A percentile compares a stretch with the other conserved stretches of the same genome.
Conservation (phyloP, 2,888 invertebrate species). For the Drepanosiphum platanoidis region DNA sequence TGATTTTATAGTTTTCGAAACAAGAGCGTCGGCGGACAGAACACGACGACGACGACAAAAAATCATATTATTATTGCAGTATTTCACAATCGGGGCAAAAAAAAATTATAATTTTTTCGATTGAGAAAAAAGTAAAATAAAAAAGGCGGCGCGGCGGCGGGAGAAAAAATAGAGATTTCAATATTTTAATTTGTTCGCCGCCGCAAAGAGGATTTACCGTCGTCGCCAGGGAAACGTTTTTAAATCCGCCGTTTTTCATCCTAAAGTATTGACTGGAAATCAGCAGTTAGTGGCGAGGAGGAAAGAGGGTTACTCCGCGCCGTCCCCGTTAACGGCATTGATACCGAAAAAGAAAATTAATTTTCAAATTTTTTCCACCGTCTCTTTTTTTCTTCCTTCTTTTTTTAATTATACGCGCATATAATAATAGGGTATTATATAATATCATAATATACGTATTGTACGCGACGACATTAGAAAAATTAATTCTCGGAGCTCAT, state of each 20-base stretch:
- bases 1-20: too few species aligned
- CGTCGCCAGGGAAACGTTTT: conserved; percentile 57
- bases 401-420: not conserved
- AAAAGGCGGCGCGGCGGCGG: too few species aligned
- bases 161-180: conserved; percentile 43
- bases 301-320: conserved; percentile 27
- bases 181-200: conserved; percentile 58
- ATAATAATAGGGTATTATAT: not conserved
- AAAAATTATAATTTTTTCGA: conserved; percentile 27
- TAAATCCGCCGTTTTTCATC: conserved; percentile 36
- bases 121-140: conserved; percentile 10
- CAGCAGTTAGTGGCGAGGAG: conserved; percentile 31
- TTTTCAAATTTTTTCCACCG: conserved; percentile 8
- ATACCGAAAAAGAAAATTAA: conserved; percentile 37
- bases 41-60: not conserved
- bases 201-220: conserved; percentile 57
- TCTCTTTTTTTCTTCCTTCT: too few species aligned
- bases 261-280: conserved; percentile 50
- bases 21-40: too few species aligned
- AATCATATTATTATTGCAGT: not conserved
- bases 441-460: not conserved
- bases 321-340: conserved; percentile 11
- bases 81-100: conserved; percentile 6
- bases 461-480: not conserved
- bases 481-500: not conserved